Conservation (phyloP, 2,113 vertebrate genomes). For the Lethenteron camtschaticum region DNA sequence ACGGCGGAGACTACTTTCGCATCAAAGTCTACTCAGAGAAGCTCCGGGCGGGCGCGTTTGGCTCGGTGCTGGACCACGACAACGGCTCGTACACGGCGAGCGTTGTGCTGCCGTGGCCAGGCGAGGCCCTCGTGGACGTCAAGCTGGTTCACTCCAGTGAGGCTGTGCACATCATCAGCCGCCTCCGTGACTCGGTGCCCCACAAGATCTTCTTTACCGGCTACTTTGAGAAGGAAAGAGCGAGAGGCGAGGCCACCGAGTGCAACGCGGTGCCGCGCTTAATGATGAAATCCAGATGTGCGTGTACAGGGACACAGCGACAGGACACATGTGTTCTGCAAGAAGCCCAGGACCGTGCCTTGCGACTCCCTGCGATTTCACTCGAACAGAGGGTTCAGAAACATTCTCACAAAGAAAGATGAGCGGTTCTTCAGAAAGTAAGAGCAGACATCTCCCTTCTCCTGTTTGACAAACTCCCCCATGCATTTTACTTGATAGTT, state of each 20-base stretch:
- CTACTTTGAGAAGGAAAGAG: constrained; percentile 44
- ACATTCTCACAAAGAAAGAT: constrained; percentile 52
- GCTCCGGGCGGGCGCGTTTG: constrained; percentile 51
- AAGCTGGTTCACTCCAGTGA: constrained; percentile 69
- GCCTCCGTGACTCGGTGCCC: constrained; percentile 44
- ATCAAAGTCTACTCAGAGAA: constrained; percentile 50
- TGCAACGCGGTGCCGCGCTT: constrained; percentile 62
- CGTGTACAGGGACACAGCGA: constrained; percentile 69
- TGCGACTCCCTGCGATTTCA: constrained; percentile 68
- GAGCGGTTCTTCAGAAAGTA: constrained; percentile 66
- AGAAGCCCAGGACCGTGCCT: constrained; percentile 57
- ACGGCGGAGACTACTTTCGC: constrained; percentile 73
- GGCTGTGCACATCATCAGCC: constrained; percentile 43
- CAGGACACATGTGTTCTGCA: constrained; percentile 90
- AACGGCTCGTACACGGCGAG: constrained; percentile 58
- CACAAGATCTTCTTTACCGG: constrained; percentile 78
- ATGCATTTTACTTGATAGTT: no score
- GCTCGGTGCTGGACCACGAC: constrained; percentile 43
- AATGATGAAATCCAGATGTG: constrained; percentile 34
- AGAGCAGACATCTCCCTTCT: neutral
- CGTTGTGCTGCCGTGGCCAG: constrained; percentile 64
- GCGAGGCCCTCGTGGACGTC: constrained; percentile 41
- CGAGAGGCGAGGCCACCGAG: constrained; percentile 43
- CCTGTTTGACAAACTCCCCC: no score
- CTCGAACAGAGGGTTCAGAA: constrained; percentile 58